Evolutionary conservation across 2,888 invertebrate species (phyloP), one percentile per base, ranked within the genome.

Genomic region (Hymenopus coronatus): DNA sequence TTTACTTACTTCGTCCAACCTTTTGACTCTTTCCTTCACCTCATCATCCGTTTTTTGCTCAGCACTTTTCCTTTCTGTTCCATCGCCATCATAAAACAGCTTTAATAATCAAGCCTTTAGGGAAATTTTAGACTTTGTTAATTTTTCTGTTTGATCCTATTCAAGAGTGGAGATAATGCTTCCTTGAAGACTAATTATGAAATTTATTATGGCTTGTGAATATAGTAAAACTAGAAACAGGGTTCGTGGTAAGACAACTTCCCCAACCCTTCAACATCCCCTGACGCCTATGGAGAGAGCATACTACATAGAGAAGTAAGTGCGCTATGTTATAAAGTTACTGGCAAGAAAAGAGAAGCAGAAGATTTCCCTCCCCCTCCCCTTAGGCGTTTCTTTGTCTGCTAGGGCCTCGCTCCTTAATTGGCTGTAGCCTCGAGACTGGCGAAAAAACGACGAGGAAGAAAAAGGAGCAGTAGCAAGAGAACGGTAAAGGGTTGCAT

Each of bases 111-210:
- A 88, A 90, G 90, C 90, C 91, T 90, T 90, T 89, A 88, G 90
- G 91, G 91, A 90, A 91, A 90, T 90, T 90, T 90, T 90, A 89
- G 89, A 90, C 91, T 90, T 89, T 89, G 90, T 90, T 90, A 91
- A 90, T 91, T 91, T 91, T 91, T 90, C 91, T 90, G 90, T 90
- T 90, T 90, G 91, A 91, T 90, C 90, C 90, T 89, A 90, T 90
- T 89, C 90, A 90, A 87, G 86, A 89, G 88, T 86, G 90, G 46
- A 85, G 88, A 90, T 87, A 90, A 89, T 88, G 88, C 88, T 89
- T 89, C 91, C 91, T 90, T 88, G 89, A 90, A 90, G 91, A 91
- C 90, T 90, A 90, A 91, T 90, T 91, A 91, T 89, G 90, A 90
- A 90, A 90, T 90, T 90, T 90, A 90, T 90, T 89, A 87, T 90